Evolutionary conservation across 2,113 vertebrate species (phyloP).

Genomic region (Dicaeum eximium): DNA sequence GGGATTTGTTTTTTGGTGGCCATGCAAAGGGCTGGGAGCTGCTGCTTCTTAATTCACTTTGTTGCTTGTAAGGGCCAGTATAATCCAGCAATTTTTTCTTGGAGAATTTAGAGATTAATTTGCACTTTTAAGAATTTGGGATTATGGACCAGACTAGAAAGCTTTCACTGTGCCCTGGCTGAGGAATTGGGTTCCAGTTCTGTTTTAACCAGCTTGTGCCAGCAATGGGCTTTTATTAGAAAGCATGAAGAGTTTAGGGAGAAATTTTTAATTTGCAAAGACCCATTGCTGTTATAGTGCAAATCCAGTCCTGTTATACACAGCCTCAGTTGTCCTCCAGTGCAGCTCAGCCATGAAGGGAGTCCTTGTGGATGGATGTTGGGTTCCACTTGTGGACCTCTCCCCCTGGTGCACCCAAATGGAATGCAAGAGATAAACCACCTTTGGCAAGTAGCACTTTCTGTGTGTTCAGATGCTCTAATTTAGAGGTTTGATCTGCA

Average conservation of each 20-base stretch:
- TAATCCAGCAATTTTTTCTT: background rate
- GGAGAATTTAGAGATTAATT: background rate
- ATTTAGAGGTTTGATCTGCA: background rate
- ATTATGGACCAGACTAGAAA: background rate
- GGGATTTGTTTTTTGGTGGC: background rate
- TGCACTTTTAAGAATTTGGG: background rate
- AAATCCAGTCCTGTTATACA: too few species aligned
- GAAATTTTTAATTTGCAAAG: background rate
- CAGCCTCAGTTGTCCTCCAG: background rate
- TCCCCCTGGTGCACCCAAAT: background rate
- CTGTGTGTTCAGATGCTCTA: background rate
- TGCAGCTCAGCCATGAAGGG: background rate
- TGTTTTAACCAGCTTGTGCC: background rate
- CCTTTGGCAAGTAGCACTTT: background rate
- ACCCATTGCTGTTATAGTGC: rapidly evolving
- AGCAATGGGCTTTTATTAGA: background rate
- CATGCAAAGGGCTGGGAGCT: background rate
- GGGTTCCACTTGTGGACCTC: background rate
- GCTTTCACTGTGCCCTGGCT: background rate
- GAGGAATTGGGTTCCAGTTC: background rate
- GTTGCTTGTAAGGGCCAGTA: background rate
- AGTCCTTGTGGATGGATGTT: background rate
- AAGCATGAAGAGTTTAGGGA: background rate
- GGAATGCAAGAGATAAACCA: background rate
- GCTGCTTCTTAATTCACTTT: background rate